Conservation (phyloP, 2,888 invertebrate genomes). For the Oegoconia quadripuncta region DNA sequence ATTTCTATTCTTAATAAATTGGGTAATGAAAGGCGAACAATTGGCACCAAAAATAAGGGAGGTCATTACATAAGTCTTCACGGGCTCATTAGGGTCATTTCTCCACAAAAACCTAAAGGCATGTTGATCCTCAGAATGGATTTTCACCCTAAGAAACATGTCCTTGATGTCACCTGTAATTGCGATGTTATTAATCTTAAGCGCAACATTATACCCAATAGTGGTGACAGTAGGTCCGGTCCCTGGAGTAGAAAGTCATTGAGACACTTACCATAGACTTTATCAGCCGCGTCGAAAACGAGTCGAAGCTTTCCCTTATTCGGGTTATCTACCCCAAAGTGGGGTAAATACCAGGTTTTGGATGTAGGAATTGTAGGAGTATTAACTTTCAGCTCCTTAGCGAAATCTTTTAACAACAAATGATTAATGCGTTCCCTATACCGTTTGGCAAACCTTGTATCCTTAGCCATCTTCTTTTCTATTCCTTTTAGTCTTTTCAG, state of each 20-base stretch:
- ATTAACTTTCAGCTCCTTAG: conserved; percentile 8
- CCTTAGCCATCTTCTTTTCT: background rate
- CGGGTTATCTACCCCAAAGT: conserved; percentile 23
- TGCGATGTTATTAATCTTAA: conserved; percentile 38
- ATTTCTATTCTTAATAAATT: conserved; percentile 25
- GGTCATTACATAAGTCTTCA: conserved; percentile 19
- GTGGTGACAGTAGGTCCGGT: conserved; percentile 25
- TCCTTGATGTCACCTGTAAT: conserved; percentile 35
- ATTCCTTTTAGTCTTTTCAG: conserved; percentile 15
- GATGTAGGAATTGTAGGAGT: background rate
- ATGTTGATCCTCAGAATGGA: conserved; percentile 28
- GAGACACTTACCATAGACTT: conserved; percentile 11
- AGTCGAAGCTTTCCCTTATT: conserved; percentile 22
- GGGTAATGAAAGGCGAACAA: conserved; percentile 20
- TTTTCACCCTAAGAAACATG: conserved; percentile 27
- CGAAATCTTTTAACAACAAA: conserved; percentile 20
- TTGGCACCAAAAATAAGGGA: too few species aligned
- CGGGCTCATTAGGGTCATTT: conserved; percentile 5
- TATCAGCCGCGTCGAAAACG: conserved; percentile 23
- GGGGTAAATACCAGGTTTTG: conserved; percentile 23
- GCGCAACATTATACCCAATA: conserved; percentile 37
- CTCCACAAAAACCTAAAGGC: conserved; percentile 35
- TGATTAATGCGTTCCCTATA: conserved; percentile 21
- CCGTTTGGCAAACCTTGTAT: conserved; percentile 9
- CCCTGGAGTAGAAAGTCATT: conserved; percentile 26